Evolutionary conservation across 1,140 invertebrate genomes (phyloP).

Genomic region (Hypothenemus hampei): DNA sequence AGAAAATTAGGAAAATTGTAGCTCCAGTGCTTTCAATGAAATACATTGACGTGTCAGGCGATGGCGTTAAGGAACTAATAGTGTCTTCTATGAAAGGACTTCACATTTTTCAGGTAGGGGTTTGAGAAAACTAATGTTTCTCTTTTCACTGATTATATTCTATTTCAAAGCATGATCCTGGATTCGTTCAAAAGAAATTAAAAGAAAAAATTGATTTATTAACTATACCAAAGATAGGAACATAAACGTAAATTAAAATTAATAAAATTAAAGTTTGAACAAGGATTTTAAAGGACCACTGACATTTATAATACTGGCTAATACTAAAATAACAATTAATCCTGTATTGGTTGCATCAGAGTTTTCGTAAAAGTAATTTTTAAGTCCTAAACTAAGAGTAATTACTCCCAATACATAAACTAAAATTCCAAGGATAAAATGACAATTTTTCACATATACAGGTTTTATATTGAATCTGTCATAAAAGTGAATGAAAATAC

Average conservation of each 20-base stretch:
- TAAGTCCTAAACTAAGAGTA: slow-evolving; percentile 5
- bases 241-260: background rate
- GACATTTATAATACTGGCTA: background rate
- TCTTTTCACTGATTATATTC: slow-evolving; percentile 4
- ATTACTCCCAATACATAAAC: slow-evolving; percentile 8
- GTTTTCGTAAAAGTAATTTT: slow-evolving; percentile 1
- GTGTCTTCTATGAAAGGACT: slow-evolving; percentile 64
- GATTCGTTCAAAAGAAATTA: slow-evolving; percentile 41
- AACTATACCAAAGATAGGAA: slow-evolving; percentile 23
- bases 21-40: slow-evolving; percentile 59
- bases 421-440: slow-evolving; percentile 2
- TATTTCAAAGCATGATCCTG: slow-evolving; percentile 42
- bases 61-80: slow-evolving; percentile 64
- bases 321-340: slow-evolving; percentile 10
- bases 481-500: too few relatives aligned
- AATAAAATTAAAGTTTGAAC: background rate
- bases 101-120: slow-evolving; percentile 60
- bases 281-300: background rate
- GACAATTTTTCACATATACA: slow-evolving; percentile 2
- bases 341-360: background rate
- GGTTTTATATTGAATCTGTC: slow-evolving; percentile 1
- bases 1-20: slow-evolving; percentile 52
- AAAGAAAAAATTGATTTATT: slow-evolving; percentile 32
- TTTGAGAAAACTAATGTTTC: too few relatives aligned
- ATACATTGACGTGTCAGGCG: slow-evolving; percentile 62